Conservation (phyloP, 2,888 invertebrate genomes). For the Troglohyphantes excavatus region DNA sequence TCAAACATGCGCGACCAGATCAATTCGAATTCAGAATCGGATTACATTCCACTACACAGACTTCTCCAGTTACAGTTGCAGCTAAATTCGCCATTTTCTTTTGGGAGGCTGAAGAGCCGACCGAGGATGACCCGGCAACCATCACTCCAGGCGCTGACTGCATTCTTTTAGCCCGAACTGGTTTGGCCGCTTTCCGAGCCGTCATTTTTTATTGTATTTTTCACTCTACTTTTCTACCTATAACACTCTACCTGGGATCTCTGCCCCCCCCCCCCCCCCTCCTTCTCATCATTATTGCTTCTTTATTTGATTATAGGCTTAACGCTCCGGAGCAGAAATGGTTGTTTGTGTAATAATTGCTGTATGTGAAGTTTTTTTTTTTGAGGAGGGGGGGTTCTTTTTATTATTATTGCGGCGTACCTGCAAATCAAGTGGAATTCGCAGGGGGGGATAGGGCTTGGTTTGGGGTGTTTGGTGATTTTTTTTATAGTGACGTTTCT, state of each 20-base stretch:
- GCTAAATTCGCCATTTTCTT: slow-evolving; percentile 39
- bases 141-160: slow-evolving; percentile 44
- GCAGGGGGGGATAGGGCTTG: background rate
- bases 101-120: slow-evolving; percentile 35
- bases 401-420: slow-evolving; percentile 40
- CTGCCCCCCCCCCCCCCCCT: background rate
- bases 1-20: background rate
- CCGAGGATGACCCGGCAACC: slow-evolving; percentile 68
- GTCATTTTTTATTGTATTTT: slow-evolving; percentile 58
- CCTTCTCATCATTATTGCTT: slow-evolving; percentile 20
- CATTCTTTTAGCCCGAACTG: slow-evolving; percentile 66
- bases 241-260: background rate
- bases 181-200: slow-evolving; percentile 73
- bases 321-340: slow-evolving; percentile 68
- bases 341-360: slow-evolving; percentile 75
- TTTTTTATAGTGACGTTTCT: background rate
- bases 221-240: slow-evolving; percentile 62
- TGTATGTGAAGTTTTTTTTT: slow-evolving; percentile 10
- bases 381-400: slow-evolving; percentile 11
- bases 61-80: slow-evolving; percentile 29
- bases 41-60: background rate
- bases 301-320: slow-evolving; percentile 75
- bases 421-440: slow-evolving; percentile 32
- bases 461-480: background rate
- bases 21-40: slow-evolving; percentile 3